Conservation (phyloP, 2,113 vertebrate species). For the Brachirus orientalis region DNA sequence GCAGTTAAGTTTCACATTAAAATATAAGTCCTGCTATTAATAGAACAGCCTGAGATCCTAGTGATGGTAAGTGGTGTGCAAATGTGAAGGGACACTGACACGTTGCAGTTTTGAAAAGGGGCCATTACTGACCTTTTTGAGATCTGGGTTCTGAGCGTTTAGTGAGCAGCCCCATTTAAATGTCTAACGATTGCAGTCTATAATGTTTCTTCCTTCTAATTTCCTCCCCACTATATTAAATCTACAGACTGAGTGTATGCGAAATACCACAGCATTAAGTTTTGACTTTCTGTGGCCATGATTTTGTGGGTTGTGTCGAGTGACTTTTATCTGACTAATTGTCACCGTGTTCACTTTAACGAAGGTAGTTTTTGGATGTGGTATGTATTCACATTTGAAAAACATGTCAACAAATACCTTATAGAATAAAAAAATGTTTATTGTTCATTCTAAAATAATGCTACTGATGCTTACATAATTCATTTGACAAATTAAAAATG, state of each 20-base stretch:
- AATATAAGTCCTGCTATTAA: constrained; percentile 53
- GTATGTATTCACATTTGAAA: too few species aligned
- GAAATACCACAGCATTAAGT: constrained; percentile 49
- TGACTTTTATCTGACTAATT: constrained; percentile 21
- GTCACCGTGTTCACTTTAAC: constrained; percentile 24
- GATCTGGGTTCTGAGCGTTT: constrained; percentile 36
- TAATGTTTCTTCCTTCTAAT: constrained; percentile 47
- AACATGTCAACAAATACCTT: constrained; percentile 18
- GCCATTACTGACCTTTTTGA: constrained; percentile 56
- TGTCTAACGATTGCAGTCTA: constrained; percentile 57
- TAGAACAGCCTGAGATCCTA: constrained; percentile 51
- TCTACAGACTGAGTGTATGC: constrained; percentile 50
- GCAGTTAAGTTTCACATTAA: constrained; percentile 30
- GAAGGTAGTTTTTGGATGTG: constrained; percentile 17
- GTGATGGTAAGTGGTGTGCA: constrained; percentile 57
- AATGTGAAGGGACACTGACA: constrained; percentile 44
- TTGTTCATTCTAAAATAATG: constrained; percentile 5
- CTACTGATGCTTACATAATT: constrained; percentile 4
- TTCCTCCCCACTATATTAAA: constrained; percentile 31
- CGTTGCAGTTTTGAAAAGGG: constrained; percentile 49
- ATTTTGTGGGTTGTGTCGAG: neutral
- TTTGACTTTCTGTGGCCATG: constrained; percentile 33
- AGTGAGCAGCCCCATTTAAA: constrained; percentile 52
- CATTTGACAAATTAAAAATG: neutral
- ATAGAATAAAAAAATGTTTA: constrained; percentile 5